phyloP scores from a whole-genome alignment of 2,113 vertebrate species.

The Apus apus region DNA sequence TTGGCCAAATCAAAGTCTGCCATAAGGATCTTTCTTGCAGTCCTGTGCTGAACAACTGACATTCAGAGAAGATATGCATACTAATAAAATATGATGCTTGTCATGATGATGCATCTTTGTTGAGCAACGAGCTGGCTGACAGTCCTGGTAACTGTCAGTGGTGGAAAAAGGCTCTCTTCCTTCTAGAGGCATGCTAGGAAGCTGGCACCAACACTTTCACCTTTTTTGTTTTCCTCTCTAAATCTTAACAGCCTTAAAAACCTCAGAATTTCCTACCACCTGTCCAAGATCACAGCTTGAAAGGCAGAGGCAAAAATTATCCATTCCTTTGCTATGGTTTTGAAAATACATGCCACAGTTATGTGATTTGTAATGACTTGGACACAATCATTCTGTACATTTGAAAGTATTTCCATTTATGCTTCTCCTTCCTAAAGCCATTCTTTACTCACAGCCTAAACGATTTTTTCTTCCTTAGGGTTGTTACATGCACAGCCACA shows the following conservation, averaged over 20 bases:
- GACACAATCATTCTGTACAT: not conserved
- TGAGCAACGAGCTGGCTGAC: not conserved
- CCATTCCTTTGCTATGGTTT: not conserved
- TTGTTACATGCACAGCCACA: not conserved
- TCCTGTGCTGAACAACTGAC: not conserved
- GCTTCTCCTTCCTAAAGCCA: not conserved
- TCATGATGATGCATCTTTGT: accelerated
- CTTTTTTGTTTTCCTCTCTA: not conserved
- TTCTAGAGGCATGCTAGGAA: not conserved
- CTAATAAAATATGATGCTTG: not conserved
- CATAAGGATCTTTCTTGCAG: not conserved
- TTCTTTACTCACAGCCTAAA: not conserved
- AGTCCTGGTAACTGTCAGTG: not conserved
- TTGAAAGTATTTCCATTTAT: not conserved
- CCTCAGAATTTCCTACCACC: slow-evolving; percentile 38
- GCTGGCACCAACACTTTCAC: not conserved
- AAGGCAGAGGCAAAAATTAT: slow-evolving; percentile 28
- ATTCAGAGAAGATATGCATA: not conserved
- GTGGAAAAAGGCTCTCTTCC: not conserved
- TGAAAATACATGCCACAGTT: slow-evolving; percentile 1
- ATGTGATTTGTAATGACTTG: slow-evolving; percentile 21
- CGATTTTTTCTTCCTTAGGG: not conserved
- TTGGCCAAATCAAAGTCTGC: not conserved
- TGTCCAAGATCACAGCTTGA: slow-evolving; percentile 46
- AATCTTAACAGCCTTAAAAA: not conserved